Evolutionary conservation across 2,888 invertebrate species (phyloP), one percentile per base, ranked within the genome.

Genomic region (Eilema caniola): DNA sequence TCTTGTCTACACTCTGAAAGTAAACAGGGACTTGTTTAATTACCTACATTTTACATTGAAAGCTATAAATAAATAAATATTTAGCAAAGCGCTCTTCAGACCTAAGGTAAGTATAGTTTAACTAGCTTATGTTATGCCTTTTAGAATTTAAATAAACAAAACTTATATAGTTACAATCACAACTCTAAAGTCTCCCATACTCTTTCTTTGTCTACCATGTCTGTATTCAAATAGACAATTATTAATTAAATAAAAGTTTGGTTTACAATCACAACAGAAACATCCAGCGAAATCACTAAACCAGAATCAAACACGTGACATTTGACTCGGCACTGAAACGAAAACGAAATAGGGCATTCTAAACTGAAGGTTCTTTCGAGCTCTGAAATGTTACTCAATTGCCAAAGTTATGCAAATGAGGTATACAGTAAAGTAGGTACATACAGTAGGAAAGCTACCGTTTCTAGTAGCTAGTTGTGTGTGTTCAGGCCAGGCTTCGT

Each of bases 1-100:
- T 97, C 84, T 97, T 97, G 81, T 98, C 98, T 11, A 96, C 96
- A 71, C 97, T 97, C 97, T 97, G 85, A 85, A 88, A 84, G 23
- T 53, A 24, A 24, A 7, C 2, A n/a, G 3, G 11, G 14, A 41
- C 12, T 31, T 61, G 33, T n/a, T 47, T 41, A 0, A 41, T 41
- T n/a, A n/a, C n/a, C n/a, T 16, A 16, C 5, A 33, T 33, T 33
- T 33, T 33, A 33, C 33, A 7, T 11, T 37, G 8, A 33, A 33
- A 33, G 31, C 31, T 33, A 33, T 33, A 33, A 33, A 33, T 7
- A 33, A 7, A 33, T 33, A 8, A 28, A 28, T 28, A 28, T 28
- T 28, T 28, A 3, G 5, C 28, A 28, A 3, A 28, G 28, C 28
- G 28, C 5, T 28, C 28, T 28, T 5, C 5, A 28, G 28, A 28